phyloP scores from a whole-genome alignment of 1,140 invertebrate species.

The Pentalonia nigronervosa region DNA sequence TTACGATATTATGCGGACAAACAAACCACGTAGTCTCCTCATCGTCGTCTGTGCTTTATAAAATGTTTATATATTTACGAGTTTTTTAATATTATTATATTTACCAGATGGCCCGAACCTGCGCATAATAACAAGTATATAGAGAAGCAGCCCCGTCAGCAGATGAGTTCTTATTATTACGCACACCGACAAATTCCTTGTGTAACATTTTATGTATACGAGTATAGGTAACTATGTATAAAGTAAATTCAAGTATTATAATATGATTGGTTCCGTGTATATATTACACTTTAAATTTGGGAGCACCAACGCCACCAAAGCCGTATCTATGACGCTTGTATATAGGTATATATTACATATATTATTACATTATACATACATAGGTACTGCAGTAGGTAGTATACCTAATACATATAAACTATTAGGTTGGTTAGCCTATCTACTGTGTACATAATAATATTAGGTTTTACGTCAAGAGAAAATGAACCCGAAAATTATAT shows the following conservation, averaged over 20 bases:
- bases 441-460: no score
- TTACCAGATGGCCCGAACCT: not conserved
- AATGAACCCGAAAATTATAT: slow-evolving; percentile 1
- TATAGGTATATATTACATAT: no score
- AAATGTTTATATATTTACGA: not conserved
- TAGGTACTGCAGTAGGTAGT: not conserved
- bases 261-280: not conserved
- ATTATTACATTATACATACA: no score
- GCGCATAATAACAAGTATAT: not conserved
- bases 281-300: not conserved
- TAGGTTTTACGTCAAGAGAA: not conserved
- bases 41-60: not conserved
- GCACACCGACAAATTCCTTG: not conserved
- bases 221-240: not conserved
- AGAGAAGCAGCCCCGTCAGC: not conserved
- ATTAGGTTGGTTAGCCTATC: no score
- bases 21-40: not conserved
- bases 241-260: not conserved
- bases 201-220: not conserved
- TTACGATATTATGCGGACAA: not conserved
- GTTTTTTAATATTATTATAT: not conserved
- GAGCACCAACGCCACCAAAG: not conserved
- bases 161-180: not conserved
- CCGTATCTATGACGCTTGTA: not conserved
- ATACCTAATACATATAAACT: not conserved